A percentile compares a stretch with the other conserved stretches of the same genome.
phyloP scores from a whole-genome alignment of 2,888 invertebrate species.

The Tinea semifulvella region DNA sequence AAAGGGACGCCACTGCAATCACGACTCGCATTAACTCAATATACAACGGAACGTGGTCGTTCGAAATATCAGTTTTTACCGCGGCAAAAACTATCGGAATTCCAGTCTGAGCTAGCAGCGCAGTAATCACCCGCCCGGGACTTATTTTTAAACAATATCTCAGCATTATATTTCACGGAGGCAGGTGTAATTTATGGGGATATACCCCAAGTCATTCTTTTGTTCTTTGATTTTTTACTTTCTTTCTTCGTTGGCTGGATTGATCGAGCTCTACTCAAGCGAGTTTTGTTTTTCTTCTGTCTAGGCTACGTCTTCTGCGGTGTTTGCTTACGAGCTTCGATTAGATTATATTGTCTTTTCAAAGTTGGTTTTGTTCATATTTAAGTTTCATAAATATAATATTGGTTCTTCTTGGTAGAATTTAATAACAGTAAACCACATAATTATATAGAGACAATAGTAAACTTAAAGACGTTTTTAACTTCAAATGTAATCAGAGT shows the following conservation, averaged over 20 bases:
- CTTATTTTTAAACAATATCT: slow-evolving; percentile 60
- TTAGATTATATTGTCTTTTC: slow-evolving; percentile 43
- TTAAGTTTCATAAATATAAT: too few species aligned
- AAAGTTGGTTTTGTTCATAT: background rate
- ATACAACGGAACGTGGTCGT: slow-evolving; percentile 55
- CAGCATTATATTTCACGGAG: slow-evolving; percentile 49
- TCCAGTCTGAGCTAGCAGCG: slow-evolving; percentile 51
- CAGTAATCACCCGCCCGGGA: slow-evolving; percentile 53
- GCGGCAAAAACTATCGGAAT: slow-evolving; percentile 64
- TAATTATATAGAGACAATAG: too few species aligned
- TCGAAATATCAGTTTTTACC: slow-evolving; percentile 63
- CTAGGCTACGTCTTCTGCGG: slow-evolving; percentile 48
- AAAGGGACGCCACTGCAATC: slow-evolving; percentile 49
- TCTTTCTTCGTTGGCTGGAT: slow-evolving; percentile 36
- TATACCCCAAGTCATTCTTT: slow-evolving; percentile 34
- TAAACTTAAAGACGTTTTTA: too few species aligned
- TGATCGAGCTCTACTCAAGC: slow-evolving; percentile 35
- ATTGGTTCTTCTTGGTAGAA: too few species aligned
- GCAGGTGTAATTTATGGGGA: slow-evolving; percentile 57
- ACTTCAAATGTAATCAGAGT: background rate
- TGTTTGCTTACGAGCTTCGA: slow-evolving; percentile 53
- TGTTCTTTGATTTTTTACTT: slow-evolving; percentile 37
- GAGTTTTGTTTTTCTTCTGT: slow-evolving; percentile 59
- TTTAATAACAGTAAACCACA: too few species aligned
- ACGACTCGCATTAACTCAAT: slow-evolving; percentile 62